Base-by-base conservation (phyloP, 2,888 invertebrate genomes). In the Mystacides longicornis region DNA sequence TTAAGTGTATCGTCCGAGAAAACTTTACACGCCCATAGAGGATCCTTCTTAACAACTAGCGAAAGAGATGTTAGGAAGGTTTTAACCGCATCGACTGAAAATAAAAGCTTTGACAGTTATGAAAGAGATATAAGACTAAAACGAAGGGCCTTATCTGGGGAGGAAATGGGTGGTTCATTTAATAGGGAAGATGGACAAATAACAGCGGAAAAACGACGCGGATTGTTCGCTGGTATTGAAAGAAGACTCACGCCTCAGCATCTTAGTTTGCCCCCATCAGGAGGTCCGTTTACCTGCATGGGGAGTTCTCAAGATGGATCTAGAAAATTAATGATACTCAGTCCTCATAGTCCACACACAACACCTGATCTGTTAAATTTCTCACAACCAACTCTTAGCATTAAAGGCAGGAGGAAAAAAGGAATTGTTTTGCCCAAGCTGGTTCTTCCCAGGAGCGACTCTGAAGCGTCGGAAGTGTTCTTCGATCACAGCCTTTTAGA, bases 291-390 rank as follows among this genome's bases (percentile, higher is more conserved):
- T 45, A 63, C 77, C 37, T 76, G 71, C 49, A 64, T 73, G 52
- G 78, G 80, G 1, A 78, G 79, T 63, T 67, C 61, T 2, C 61
- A 61, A 49, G 61, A 61, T 45, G 42, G 59, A 21, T 57, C 61
- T 14, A 57, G 85, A 14, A 80, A 80, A 62, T 79, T 91, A 51
- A 89, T 88, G 42, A 91, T 91, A 56, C 73, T 91, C 56, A 90
- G 90, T 63, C 87, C 87, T 0, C 87, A 87, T 68, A 86, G 86
- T 65, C 91, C 90, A 0, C 79, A 86, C 66, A 84, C 85, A 56
- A 77, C 80, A 60, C 77, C 80, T 1, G 89, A 89, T 64, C 73
- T 86, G 62, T 79, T 81, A 64, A 81, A 82, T 71, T 76, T 82
- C 51, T 69, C 79, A 31, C 79, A 81, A 54, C 71, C 80, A 19